These are phyloP conservation scores for Spodoptera littoralis DNA, from an alignment of 2,888 invertebrate genomes.

Conservation along the genomic window DNA sequence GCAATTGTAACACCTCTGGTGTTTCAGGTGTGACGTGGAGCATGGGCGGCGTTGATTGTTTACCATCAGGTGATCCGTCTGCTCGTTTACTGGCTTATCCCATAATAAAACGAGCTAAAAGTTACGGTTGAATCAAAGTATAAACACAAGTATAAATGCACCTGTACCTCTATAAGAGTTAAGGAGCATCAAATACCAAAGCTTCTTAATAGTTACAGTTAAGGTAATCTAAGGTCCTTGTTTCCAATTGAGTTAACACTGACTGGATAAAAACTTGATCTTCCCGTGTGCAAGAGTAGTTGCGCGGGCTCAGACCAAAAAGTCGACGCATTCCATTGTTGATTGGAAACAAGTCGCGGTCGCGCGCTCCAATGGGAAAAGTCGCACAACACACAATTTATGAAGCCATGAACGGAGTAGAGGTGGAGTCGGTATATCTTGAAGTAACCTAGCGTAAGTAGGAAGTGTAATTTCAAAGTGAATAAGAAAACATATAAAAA, in stretches of 20 bases:
- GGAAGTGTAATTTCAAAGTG: too few species aligned
- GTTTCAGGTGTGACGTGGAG: too few species aligned
- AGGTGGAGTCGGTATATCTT: slow-evolving; percentile 71
- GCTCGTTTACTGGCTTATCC: too few species aligned
- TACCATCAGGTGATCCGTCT: too few species aligned
- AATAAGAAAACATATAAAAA: too few species aligned
- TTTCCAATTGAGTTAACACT: slow-evolving; percentile 72
- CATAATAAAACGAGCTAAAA: too few species aligned
- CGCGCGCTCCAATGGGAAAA: slow-evolving; percentile 81
- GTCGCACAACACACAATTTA: slow-evolving; percentile 70
- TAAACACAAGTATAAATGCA: too few species aligned
- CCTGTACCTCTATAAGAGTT: too few species aligned
- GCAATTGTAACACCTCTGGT: too few species aligned
- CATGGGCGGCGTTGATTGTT: too few species aligned
- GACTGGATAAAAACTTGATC: slow-evolving; percentile 77
- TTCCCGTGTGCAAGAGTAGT: slow-evolving; percentile 64
- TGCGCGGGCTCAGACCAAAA: slow-evolving; percentile 77
- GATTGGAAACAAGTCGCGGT: slow-evolving; percentile 84
- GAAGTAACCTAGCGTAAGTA: neutral
- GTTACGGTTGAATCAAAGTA: too few species aligned
- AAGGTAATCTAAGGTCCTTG: slow-evolving; percentile 69
- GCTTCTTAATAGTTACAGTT: slow-evolving; percentile 64
- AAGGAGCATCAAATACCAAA: slow-evolving; percentile 33
- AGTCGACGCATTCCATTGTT: slow-evolving; percentile 85
- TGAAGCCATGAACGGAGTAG: slow-evolving; percentile 58